Percentiles rank a stretch among this genome's conserved stretches.
Conservation (phyloP, 1,140 invertebrate species). For the Calliphora vicina region DNA sequence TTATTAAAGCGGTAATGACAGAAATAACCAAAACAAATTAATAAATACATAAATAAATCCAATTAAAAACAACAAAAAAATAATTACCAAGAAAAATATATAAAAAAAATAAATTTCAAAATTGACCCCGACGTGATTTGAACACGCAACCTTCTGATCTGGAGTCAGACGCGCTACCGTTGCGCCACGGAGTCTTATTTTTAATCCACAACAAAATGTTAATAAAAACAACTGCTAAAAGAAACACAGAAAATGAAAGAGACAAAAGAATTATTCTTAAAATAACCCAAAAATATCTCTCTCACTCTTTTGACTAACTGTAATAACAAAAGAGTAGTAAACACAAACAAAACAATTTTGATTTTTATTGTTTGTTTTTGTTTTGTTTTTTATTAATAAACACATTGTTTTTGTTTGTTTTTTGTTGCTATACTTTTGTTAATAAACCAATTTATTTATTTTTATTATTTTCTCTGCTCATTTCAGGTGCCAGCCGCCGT, state of each 20-base stretch:
- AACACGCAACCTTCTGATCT: slow-evolving; percentile 99
- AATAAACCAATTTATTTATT: not conserved
- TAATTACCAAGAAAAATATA: not conserved
- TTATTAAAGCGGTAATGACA: not conserved
- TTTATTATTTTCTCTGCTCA: not conserved
- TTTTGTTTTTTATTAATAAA: not conserved
- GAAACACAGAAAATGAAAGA: not conserved
- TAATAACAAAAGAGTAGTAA: too few relatives aligned
- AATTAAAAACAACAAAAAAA: not conserved
- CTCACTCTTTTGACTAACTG: too few relatives aligned
- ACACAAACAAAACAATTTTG: not conserved
- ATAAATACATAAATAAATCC: slow-evolving; percentile 16
- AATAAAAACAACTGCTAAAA: not conserved
- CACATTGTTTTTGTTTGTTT: not conserved
- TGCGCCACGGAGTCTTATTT: slow-evolving; percentile 90
- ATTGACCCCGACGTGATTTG: slow-evolving; percentile 95
- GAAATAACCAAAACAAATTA: not conserved
- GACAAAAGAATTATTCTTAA: not conserved
- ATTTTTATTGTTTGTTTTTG: not conserved
- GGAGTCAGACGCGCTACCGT: slow-evolving; percentile 98
- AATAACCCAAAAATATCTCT: not conserved
- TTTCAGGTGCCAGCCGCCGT: slow-evolving; percentile 73
- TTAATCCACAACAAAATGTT: not conserved
- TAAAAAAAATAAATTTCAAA: slow-evolving; percentile 9
- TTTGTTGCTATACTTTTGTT: too few relatives aligned